Evolutionary conservation across 2,113 vertebrate genomes (phyloP).

Genomic region (Hypomesus transpacificus): DNA sequence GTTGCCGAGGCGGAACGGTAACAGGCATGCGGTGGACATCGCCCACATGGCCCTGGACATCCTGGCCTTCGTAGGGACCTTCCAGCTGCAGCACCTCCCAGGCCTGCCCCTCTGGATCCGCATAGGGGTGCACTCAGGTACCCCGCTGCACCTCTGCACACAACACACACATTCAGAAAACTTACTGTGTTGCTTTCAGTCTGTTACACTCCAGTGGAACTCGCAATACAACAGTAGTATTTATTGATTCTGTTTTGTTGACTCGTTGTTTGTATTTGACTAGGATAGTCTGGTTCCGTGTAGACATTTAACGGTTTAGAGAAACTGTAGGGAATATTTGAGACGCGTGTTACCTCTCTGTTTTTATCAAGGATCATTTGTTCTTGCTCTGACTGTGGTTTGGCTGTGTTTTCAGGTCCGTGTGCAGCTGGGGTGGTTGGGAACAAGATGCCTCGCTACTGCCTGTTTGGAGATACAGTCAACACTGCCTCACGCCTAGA

Average conservation of each 20-base stretch:
- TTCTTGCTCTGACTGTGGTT: neutral
- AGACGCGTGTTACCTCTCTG: too few species aligned
- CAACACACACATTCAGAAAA: neutral
- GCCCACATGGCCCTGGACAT: conserved; percentile 96
- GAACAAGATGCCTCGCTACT: conserved; percentile 97
- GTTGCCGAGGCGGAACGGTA: conserved; percentile 89
- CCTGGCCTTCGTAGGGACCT: conserved; percentile 91
- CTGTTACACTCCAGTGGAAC: neutral
- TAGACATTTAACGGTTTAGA: neutral
- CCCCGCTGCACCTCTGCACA: neutral
- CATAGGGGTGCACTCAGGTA: conserved; percentile 98
- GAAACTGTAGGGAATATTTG: neutral
- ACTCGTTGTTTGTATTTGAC: neutral
- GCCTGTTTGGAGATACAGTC: conserved; percentile 92
- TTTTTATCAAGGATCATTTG: too few species aligned
- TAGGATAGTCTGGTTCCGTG: neutral
- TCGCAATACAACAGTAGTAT: neutral
- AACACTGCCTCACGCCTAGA: conserved; percentile 97
- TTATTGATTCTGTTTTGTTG: neutral
- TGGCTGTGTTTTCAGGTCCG: conserved; percentile 72
- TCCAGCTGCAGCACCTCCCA: conserved; percentile 88
- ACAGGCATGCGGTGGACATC: conserved; percentile 91
- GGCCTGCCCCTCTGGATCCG: conserved; percentile 96
- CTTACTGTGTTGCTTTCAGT: neutral
- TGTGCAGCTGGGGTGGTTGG: conserved; percentile 95